A percentile compares a stretch with the other conserved stretches of the same genome.
Conservation (phyloP, 2,888 invertebrate genomes). For the Beris chalybata region DNA sequence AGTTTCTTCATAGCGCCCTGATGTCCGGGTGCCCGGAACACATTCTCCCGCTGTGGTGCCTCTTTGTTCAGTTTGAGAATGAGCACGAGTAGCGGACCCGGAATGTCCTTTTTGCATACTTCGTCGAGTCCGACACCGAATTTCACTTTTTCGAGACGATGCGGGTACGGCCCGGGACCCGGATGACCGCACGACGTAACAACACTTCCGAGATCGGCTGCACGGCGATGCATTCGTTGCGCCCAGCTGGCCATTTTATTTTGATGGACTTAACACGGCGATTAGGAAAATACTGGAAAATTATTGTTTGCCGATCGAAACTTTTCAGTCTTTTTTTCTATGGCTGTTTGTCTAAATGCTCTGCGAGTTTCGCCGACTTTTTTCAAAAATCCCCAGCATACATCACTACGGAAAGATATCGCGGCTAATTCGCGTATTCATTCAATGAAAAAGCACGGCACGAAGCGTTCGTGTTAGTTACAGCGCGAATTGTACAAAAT, state of each 20-base stretch:
- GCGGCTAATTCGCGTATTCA: too few species aligned
- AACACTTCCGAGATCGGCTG: slow-evolving; percentile 86
- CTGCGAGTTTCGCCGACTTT: too few species aligned
- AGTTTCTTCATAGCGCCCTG: slow-evolving; percentile 93
- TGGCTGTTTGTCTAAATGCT: too few species aligned
- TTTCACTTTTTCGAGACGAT: slow-evolving; percentile 89
- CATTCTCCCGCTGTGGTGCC: slow-evolving; percentile 89
- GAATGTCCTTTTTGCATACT: slow-evolving; percentile 94
- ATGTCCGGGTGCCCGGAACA: slow-evolving; percentile 93
- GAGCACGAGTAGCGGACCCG: slow-evolving; percentile 87
- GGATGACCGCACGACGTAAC: slow-evolving; percentile 91
- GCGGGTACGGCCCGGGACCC: slow-evolving; percentile 74
- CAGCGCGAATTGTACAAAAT: not conserved
- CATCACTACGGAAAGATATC: too few species aligned
- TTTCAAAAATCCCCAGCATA: too few species aligned
- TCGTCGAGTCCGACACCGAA: slow-evolving; percentile 90
- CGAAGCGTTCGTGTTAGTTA: too few species aligned
- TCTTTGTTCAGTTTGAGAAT: slow-evolving; percentile 93
- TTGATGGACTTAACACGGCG: too few species aligned
- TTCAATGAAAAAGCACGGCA: too few species aligned
- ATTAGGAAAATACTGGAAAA: too few species aligned
- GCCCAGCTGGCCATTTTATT: slow-evolving; percentile 83
- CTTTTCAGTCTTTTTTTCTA: too few species aligned
- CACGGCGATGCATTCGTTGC: slow-evolving; percentile 87
- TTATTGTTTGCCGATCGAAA: too few species aligned